Conservation (phyloP, 2,888 invertebrate species). For the Pinctada fucata region DNA sequence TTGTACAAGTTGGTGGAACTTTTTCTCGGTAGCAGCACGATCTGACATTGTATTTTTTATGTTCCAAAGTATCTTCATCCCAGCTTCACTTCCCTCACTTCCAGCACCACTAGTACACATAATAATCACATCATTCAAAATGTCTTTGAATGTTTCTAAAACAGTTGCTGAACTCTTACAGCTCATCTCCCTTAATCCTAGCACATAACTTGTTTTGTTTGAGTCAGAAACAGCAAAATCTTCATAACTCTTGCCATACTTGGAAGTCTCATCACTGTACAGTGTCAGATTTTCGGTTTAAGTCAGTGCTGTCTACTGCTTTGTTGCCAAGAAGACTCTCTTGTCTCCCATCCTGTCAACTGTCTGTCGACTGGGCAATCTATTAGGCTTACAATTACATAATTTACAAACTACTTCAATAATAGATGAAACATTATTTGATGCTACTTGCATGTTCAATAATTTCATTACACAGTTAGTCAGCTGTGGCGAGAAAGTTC, state of each 20-base stretch:
- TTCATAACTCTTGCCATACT: constrained; percentile 20
- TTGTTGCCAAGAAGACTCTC: background rate
- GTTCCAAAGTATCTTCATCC: constrained; percentile 5
- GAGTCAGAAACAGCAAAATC: constrained; percentile 26
- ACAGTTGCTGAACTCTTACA: constrained; percentile 16
- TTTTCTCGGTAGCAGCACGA: constrained; percentile 17
- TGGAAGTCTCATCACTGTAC: constrained; percentile 27
- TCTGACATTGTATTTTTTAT: constrained; percentile 30
- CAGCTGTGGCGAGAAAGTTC: background rate
- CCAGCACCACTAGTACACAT: background rate
- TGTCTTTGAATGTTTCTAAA: constrained; percentile 19
- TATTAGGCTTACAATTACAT: constrained; percentile 11
- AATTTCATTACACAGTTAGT: constrained; percentile 7
- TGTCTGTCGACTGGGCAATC: constrained; percentile 5
- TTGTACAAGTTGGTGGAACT: constrained; percentile 4
- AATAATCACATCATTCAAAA: constrained; percentile 18
- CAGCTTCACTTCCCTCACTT: constrained; percentile 1
- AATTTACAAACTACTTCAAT: constrained; percentile 16
- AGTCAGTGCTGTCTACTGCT: background rate
- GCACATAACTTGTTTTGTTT: constrained; percentile 21
- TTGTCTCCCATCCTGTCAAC: constrained; percentile 10
- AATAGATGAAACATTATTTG: constrained; percentile 5
- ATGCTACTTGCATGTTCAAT: background rate
- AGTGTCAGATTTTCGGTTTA: constrained; percentile 21
- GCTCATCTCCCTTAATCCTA: constrained; percentile 19